Base-by-base conservation (phyloP, 2,888 invertebrate species). In the Limnephilus rhombicus region DNA sequence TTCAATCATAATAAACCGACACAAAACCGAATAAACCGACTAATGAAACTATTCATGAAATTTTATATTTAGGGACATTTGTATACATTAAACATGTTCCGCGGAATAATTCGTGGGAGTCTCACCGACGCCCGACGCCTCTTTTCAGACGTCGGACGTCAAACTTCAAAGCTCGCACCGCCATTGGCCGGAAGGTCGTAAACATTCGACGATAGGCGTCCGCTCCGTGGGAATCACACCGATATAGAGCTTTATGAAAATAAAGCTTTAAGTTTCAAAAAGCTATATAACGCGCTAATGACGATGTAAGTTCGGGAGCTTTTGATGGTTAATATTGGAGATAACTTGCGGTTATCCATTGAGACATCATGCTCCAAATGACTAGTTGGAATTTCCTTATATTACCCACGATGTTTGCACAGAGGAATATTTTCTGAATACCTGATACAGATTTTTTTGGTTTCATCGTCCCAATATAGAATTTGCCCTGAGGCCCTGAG, bases 131-230 rank as follows among this genome's bases (percentile, higher is more conserved):
- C 68, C 68, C 68, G 68, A 68, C 68, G 68, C 68, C 68, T 68
- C 68, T 68, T 68, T 68, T 68, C 83, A 89, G 91, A 53, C 85
- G 90, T 80, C 85, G 49, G 85, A 53, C 85, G 85, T 68, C 90
- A 41, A 53, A 90, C 92, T 88, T 92, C 92, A 92, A 91, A 91
- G 92, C 81, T 24, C 87, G 81, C 3, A 11, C 83, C 91, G 90
- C 90, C 41, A 91, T 92, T 92, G 92, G 92, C 83, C 83, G 83
- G 87, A 82, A 87, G 83, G 90, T 85, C 90, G 92, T 92, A 91
- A 92, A 92, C 91, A 91, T 92, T 90, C 88, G 90, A 68, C 85
- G 31, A 53, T 37, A 90, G 90, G 85, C 83, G 90, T 45, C 53
- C 85, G 83, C 90, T 41, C 90, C 83, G 90, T 90, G 90, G 49